Evolutionary conservation across 2,797 vertebrate genomes (phyloP).

Genomic region (Dallia pectoralis): DNA sequence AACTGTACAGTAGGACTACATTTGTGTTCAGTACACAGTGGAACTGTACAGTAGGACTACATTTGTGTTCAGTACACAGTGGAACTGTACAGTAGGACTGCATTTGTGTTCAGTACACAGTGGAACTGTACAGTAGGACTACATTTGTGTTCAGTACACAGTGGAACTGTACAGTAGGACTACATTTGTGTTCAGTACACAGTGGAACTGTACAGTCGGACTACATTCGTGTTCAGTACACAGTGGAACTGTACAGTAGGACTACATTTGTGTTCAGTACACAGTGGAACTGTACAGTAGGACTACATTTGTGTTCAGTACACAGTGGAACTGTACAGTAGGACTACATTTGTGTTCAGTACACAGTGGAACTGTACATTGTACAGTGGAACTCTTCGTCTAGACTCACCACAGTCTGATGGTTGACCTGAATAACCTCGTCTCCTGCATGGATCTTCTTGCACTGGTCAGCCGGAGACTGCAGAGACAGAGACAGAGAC

Average conservation of each 20-base stretch:
- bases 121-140: neutral
- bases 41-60: neutral
- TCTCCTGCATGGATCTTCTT: constrained; percentile 82
- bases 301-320: neutral
- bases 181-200: no score
- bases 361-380: neutral
- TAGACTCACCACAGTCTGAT: constrained; percentile 79
- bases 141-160: neutral
- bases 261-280: no score
- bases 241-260: no score
- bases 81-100: no score
- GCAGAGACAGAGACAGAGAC: constrained; percentile 24
- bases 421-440: constrained; percentile 81
- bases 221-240: neutral
- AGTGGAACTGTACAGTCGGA: neutral
- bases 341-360: no score
- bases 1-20: no score
- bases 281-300: neutral
- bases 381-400: neutral
- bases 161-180: no score
- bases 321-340: no score
- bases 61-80: neutral
- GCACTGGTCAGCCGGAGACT: constrained; percentile 81
- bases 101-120: no score
- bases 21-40: neutral